Base-by-base conservation (phyloP, 2,797 vertebrate species). In the Anguilla pacifica region DNA sequence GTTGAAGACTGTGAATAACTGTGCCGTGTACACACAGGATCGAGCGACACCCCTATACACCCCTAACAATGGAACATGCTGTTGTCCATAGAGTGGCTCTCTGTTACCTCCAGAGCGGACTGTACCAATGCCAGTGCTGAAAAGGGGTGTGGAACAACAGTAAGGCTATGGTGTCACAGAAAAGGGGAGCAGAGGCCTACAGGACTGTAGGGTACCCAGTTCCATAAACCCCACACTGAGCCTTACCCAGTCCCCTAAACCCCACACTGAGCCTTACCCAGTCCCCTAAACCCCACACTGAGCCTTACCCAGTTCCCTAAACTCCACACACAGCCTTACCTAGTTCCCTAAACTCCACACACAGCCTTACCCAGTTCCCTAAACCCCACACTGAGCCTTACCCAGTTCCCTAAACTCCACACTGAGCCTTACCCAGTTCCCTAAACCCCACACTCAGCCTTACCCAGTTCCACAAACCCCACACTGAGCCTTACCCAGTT, bases 401-500 rank as follows among this genome's bases (percentile, higher is more conserved):
- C 49, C 49, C 49, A 9, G 49, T 51, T 9, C 49, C 49, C 49
- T 51, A 51, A 51, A 4, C 49, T 1, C 49, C 49, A 51, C 49
- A 51, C 4, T 51, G 1, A 51, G 4, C 9, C 49, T 51, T 51
- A 51, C 49, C 49, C 49, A 51, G 49, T 51, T 9, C 49, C 49
- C 49, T 51, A 51, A 51, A 4, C 49, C 49, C 49, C 49, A 51
- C 49, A 51, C 49, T 3, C 0, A 51, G 3, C 0, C 49, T 51
- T 51, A 51, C 49, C 49, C 49, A 51, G 49, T 51, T 77, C 31
- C 3, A 46, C 31, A 19, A 64, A 89, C 94, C 99, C 98, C 1
- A 94, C 94, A 92, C 99, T 99, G 90, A 97, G 31, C 31, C 31
- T 31, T 31, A 31, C 31, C 97, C 87, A 99, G 96, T 88, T 98